phyloP scores from a whole-genome alignment of 1,140 invertebrate species.

The Meteorus sp. region DNA sequence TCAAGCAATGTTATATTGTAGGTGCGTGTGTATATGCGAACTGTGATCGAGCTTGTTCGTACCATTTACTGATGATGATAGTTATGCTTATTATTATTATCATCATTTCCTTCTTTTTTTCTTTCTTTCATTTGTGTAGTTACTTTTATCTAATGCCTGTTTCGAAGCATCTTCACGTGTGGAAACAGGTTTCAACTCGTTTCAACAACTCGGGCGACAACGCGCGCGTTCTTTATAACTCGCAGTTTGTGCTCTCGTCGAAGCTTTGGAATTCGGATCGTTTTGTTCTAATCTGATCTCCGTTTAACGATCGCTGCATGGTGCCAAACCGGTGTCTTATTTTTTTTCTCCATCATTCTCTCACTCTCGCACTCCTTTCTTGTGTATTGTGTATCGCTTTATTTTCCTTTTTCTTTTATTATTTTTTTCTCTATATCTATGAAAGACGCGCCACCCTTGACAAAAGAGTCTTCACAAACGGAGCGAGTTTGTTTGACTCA shows the following conservation, averaged over 20 bases:
- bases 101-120: not conserved
- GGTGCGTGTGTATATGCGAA: too few species aligned
- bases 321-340: constrained; percentile 31
- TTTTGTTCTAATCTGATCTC: constrained; percentile 36
- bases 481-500: too few species aligned
- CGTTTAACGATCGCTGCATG: constrained; percentile 34
- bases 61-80: too few species aligned
- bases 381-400: too few species aligned
- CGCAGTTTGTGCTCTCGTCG: constrained; percentile 9
- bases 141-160: too few species aligned
- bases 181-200: constrained; percentile 25
- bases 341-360: too few species aligned
- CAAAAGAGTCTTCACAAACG: constrained; percentile 2
- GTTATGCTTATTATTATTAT: too few species aligned
- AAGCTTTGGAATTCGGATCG: constrained; percentile 30
- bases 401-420: too few species aligned
- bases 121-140: not conserved
- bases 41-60: too few species aligned
- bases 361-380: too few species aligned
- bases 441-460: constrained; percentile 2
- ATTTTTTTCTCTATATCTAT: too few species aligned
- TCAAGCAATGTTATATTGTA: too few species aligned
- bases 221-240: not conserved
- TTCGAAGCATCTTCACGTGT: not conserved
- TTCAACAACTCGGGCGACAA: constrained; percentile 29